These are phyloP conservation scores for Helogale parvula DNA, from an alignment of 2,113 vertebrate genomes.

Conservation along the genomic window DNA sequence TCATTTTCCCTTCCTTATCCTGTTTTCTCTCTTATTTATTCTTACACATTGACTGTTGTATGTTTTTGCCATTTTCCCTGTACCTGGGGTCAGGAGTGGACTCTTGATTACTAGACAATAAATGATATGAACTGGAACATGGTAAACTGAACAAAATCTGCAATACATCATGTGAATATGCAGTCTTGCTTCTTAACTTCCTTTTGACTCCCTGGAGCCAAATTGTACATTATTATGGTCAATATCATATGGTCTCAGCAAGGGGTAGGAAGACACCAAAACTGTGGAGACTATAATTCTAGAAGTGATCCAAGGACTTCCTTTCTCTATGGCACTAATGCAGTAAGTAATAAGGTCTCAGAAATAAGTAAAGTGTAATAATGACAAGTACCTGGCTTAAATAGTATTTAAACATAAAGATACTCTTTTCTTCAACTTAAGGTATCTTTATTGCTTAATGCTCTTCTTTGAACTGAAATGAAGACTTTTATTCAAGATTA, in stretches of 20 bases:
- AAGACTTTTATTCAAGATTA: slow-evolving; percentile 33
- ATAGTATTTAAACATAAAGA: neutral
- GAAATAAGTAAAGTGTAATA: neutral
- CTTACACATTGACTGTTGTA: neutral
- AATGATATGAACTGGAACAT: neutral
- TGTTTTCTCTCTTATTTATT: neutral
- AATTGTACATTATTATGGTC: neutral
- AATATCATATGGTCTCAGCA: neutral
- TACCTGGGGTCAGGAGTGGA: neutral
- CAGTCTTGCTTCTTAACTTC: neutral
- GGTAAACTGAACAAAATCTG: neutral
- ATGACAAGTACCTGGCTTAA: neutral
- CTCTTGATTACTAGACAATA: neutral
- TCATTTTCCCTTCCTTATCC: neutral
- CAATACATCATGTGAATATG: neutral
- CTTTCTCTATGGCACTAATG: neutral
- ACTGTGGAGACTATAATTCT: neutral
- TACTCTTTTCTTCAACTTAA: neutral
- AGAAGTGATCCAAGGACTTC: neutral
- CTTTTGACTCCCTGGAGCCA: neutral
- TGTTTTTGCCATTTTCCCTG: neutral
- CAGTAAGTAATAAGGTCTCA: slow-evolving; percentile 20
- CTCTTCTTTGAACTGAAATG: slow-evolving; percentile 43
- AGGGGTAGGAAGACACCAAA: neutral
- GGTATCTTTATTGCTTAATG: slow-evolving; percentile 17